A percentile compares a stretch with the other conserved stretches of the same genome.
phyloP scores from a whole-genome alignment of 2,888 invertebrate species.

The Dione vanillae region DNA sequence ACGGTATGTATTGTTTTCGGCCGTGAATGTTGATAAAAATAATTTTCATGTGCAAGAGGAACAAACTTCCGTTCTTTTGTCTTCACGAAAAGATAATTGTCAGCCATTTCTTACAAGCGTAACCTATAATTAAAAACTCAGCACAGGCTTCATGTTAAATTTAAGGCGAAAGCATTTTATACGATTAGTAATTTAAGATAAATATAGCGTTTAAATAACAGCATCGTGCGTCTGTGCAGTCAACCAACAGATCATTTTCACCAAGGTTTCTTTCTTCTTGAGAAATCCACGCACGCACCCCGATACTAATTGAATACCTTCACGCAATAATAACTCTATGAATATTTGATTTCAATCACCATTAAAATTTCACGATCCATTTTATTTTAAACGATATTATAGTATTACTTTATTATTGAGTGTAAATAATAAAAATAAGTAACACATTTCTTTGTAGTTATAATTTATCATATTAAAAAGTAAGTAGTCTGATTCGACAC shows the following conservation, averaged over 20 bases:
- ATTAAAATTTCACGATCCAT: conserved; percentile 44
- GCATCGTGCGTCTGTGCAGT: conserved; percentile 56
- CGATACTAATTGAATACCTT: conserved; percentile 72
- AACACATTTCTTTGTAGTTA: neutral
- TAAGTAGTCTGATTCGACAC: neutral
- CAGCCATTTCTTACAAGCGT: conserved; percentile 49
- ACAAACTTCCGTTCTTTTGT: conserved; percentile 63
- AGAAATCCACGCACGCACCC: conserved; percentile 75
- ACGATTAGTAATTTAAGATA: conserved; percentile 22
- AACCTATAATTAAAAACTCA: neutral
- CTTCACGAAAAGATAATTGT: conserved; percentile 52
- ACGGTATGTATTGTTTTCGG: conserved; percentile 55
- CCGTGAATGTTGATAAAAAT: conserved; percentile 58
- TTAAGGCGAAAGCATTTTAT: conserved; percentile 22
- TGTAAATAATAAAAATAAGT: neutral
- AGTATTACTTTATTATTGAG: conserved; percentile 22
- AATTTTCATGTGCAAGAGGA: conserved; percentile 51
- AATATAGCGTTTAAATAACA: conserved; percentile 29
- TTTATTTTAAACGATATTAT: conserved; percentile 34
- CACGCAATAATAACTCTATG: conserved; percentile 73
- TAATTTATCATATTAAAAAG: neutral
- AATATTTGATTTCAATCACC: conserved; percentile 61
- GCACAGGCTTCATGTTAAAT: neutral
- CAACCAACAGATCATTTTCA: conserved; percentile 75
- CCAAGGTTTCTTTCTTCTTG: conserved; percentile 75